Percentiles rank a stretch among this genome's conserved stretches.
phyloP scores from a whole-genome alignment of 1,140 invertebrate genomes.

The Muscidifurax raptorellus region DNA sequence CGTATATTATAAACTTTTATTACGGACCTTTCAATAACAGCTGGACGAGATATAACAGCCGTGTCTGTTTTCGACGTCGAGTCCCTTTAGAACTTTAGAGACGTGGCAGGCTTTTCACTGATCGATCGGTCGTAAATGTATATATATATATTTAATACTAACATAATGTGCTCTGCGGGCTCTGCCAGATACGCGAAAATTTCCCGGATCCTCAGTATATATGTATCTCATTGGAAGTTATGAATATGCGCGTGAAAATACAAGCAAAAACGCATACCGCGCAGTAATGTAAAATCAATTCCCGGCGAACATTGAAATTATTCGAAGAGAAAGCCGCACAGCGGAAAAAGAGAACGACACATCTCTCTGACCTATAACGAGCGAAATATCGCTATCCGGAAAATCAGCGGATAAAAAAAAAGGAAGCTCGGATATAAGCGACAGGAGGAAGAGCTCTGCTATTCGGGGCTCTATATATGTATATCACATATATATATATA shows the following conservation, averaged over 20 bases:
- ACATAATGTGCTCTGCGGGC: too few relatives aligned
- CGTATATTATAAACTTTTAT: not conserved
- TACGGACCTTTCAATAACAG: not conserved
- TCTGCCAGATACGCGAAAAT: too few relatives aligned
- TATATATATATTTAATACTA: too few relatives aligned
- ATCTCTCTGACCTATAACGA: not conserved
- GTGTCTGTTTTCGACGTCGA: not conserved
- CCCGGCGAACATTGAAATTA: too few relatives aligned
- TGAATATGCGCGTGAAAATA: too few relatives aligned
- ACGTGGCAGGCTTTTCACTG: not conserved
- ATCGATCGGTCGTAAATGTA: not conserved
- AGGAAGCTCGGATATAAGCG: not conserved
- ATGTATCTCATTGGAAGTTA: too few relatives aligned
- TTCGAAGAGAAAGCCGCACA: too few relatives aligned
- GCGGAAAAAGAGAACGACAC: too few relatives aligned
- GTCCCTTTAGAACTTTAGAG: not conserved
- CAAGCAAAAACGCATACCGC: too few relatives aligned
- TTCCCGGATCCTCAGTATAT: too few relatives aligned
- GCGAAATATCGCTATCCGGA: not conserved
- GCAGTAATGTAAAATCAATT: too few relatives aligned
- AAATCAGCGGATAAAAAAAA: not conserved
- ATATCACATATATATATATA: too few relatives aligned
- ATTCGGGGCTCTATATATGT: slow-evolving; percentile 14
- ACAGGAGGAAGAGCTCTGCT: not conserved
- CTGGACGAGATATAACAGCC: not conserved